These are phyloP conservation scores for Panopea generosa DNA, from an alignment of 2,888 invertebrate species.

Conservation along the genomic window DNA sequence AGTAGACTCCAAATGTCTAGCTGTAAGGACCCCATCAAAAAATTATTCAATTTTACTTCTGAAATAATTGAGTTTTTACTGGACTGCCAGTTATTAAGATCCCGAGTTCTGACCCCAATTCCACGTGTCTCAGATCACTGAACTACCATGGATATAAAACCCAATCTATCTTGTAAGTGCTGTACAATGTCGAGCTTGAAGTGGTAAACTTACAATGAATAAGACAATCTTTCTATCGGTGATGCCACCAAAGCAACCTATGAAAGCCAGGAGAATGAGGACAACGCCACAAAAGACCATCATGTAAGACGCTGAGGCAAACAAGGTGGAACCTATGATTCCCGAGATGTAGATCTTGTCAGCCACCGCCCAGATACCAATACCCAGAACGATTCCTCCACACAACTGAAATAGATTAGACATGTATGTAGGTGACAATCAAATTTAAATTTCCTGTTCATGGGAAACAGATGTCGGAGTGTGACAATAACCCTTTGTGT, in stretches of 20 bases:
- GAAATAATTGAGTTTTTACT: too few species aligned
- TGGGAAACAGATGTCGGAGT: not conserved
- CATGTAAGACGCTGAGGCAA: slow-evolving; percentile 94
- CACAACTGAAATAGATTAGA: slow-evolving; percentile 60
- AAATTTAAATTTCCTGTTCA: not conserved
- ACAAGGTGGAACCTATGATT: slow-evolving; percentile 94
- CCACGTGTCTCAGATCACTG: too few species aligned
- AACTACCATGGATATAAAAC: too few species aligned
- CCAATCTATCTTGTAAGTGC: too few species aligned
- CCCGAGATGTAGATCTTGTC: slow-evolving; percentile 94
- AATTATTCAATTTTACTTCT: too few species aligned
- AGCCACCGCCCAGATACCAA: slow-evolving; percentile 94
- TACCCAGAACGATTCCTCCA: slow-evolving; percentile 87
- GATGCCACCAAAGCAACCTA: slow-evolving; percentile 95
- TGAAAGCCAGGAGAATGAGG: slow-evolving; percentile 92
- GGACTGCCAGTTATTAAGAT: too few species aligned
- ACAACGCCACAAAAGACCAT: slow-evolving; percentile 93
- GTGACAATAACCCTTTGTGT: too few species aligned
- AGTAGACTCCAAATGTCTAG: too few species aligned
- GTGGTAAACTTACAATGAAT: slow-evolving; percentile 93
- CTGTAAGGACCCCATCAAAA: too few species aligned
- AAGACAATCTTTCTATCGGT: slow-evolving; percentile 96
- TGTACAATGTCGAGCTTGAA: too few species aligned
- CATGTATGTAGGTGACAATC: not conserved
- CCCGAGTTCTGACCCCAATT: too few species aligned